Evolutionary conservation across 2,113 vertebrate genomes (phyloP).

Genomic region (Bubo scandiacus): DNA sequence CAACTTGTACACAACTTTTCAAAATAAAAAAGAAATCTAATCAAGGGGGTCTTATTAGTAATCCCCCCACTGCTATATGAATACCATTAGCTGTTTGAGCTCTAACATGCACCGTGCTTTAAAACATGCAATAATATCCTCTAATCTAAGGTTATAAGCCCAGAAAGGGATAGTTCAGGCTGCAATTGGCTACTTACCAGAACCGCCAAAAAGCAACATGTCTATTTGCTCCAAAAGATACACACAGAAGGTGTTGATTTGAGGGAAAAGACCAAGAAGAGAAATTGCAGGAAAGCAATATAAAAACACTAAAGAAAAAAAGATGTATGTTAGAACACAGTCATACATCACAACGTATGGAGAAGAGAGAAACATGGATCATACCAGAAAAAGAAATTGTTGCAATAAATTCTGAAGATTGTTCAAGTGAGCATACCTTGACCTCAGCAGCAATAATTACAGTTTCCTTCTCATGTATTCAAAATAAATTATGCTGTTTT

Average conservation of each 20-base stretch:
- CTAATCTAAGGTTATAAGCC: not conserved
- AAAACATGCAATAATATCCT: not conserved
- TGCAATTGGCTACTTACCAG: constrained; percentile 78
- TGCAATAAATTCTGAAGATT: not conserved
- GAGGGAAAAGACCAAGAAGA: constrained; percentile 94
- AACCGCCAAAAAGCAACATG: constrained; percentile 93
- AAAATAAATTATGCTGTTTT: not conserved
- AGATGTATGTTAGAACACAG: not conserved
- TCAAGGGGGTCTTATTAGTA: not conserved
- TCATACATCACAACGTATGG: not conserved
- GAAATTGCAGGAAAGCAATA: constrained; percentile 94
- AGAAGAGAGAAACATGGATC: not conserved
- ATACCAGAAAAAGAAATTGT: not conserved
- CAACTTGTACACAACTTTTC: not conserved
- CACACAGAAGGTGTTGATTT: constrained; percentile 95
- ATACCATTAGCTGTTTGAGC: not conserved
- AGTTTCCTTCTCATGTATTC: not conserved
- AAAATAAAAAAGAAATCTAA: not conserved
- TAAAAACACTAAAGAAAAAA: constrained; percentile 81
- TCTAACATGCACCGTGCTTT: not conserved
- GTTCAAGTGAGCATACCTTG: not conserved
- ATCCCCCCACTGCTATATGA: not conserved
- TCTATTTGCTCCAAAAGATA: constrained; percentile 96
- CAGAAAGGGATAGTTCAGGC: not conserved
- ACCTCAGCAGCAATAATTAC: not conserved